phyloP scores from a whole-genome alignment of 2,797 vertebrate genomes.

The Fratercula arctica region DNA sequence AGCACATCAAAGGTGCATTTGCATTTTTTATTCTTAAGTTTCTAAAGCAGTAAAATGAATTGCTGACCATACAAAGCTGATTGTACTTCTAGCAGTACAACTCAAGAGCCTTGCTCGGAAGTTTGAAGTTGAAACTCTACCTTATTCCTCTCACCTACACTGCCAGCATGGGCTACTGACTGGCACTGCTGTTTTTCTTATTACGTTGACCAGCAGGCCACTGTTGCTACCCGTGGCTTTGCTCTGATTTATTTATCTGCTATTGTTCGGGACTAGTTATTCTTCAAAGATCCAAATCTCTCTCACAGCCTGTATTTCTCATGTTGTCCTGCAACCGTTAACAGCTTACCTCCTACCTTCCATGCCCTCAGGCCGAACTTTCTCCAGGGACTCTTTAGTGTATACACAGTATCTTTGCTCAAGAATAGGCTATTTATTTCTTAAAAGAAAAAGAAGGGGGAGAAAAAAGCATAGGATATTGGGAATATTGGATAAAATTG shows the following conservation, averaged over 20 bases:
- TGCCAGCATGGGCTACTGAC: not conserved
- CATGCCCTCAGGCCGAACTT: not conserved
- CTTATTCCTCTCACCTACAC: not conserved
- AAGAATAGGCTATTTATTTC: not conserved
- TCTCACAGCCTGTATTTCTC: not conserved
- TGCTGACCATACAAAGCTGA: not conserved
- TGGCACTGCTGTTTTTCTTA: not conserved
- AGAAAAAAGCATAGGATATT: not conserved
- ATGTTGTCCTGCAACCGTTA: not conserved
- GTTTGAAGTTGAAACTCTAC: not conserved
- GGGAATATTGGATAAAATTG: not conserved
- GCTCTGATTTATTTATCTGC: not conserved
- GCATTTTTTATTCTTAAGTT: constrained; percentile 16
- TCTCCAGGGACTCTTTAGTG: not conserved
- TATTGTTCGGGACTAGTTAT: not conserved
- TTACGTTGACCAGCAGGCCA: not conserved
- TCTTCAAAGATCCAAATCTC: not conserved
- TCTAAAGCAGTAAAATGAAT: constrained; percentile 35
- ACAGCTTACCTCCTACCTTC: not conserved
- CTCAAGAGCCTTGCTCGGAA: not conserved
- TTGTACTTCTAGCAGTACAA: not conserved
- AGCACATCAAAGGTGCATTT: constrained; percentile 44
- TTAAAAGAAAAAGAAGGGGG: not conserved
- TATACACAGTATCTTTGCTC: not conserved
- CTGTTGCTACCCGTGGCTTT: not conserved